Evolutionary conservation across 2,888 invertebrate genomes (phyloP), one percentile per base, ranked within the genome.

Genomic region (Epiblema foenella): DNA sequence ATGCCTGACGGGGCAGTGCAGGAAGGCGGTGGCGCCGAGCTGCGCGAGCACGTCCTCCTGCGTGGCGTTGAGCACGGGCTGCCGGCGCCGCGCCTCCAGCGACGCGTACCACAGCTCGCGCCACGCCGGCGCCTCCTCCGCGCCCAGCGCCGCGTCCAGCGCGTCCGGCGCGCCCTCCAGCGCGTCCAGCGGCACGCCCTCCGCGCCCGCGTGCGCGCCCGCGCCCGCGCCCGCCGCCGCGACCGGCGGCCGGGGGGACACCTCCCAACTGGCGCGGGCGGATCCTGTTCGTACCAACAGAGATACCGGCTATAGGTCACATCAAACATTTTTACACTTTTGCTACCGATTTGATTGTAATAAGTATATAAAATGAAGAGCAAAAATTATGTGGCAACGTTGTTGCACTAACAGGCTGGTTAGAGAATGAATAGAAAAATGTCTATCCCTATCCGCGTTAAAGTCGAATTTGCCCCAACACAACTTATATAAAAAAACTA

Each of bases 1-100:
- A 89, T 95, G 95, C 72, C 96, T 94, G 82, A 97, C 96, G 83
- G 96, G 95, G 89, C 97, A 97, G 88, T 97, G 97, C 80, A 97
- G 94, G 91, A 96, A 97, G 75, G 97, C 97, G 56, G 96, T 95
- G 69, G 96, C 95, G 62, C 97, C 97, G 73, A 97, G 94, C 89
- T 97, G 97, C 77, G 95, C 97, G 60, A 96, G 95, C 77, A 96
- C 95, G 86, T 96, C 96, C 78, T 95, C 95, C 76, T 95, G 95
- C 72, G 97, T 96, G 89, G 96, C 96, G 94, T 97, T 96, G 88
- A 96, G 95, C 76, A 81, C 77, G 68, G 93, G 92, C 83, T 90
- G 89, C 76, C 91, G 88, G 75, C 85, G 88, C 78, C 89, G 83
- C 74, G 88, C 89, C 77, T 89, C 90, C 82, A 92, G 85, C 77